Conservation (phyloP, 1,140 invertebrate genomes). For the Cherax destructor region DNA sequence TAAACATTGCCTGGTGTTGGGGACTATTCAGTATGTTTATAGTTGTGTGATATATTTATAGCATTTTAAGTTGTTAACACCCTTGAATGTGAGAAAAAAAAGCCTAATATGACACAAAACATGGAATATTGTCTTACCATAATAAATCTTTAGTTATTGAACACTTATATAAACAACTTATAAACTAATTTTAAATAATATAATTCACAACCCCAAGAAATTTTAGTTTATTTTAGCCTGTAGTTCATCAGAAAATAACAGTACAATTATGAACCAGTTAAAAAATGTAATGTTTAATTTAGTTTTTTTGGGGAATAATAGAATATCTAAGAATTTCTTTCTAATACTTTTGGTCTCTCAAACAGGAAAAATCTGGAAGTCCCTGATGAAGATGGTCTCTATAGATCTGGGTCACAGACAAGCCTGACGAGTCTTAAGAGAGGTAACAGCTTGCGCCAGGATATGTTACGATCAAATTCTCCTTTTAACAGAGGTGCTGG, state of each 20-base stretch:
- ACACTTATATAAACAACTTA: neutral
- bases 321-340: neutral
- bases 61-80: neutral
- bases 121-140: neutral
- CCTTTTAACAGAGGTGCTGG: slow-evolving; percentile 65
- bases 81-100: neutral
- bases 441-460: slow-evolving; percentile 73
- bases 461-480: slow-evolving; percentile 57
- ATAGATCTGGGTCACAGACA: slow-evolving; percentile 70
- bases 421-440: slow-evolving; percentile 72
- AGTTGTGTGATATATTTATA: neutral
- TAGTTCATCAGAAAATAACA: neutral
- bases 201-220: neutral
- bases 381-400: slow-evolving; percentile 46
- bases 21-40: neutral
- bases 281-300: neutral
- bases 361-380: slow-evolving; percentile 61
- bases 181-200: neutral
- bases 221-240: neutral
- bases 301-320: neutral
- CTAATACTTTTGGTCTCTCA: neutral
- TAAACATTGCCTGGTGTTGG: slow-evolving; percentile 48
- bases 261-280: neutral
- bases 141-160: neutral
- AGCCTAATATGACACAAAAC: neutral